These are phyloP conservation scores for Schmidtea mediterranea DNA, from an alignment of 1,140 invertebrate genomes.

Conservation along the genomic window DNA sequence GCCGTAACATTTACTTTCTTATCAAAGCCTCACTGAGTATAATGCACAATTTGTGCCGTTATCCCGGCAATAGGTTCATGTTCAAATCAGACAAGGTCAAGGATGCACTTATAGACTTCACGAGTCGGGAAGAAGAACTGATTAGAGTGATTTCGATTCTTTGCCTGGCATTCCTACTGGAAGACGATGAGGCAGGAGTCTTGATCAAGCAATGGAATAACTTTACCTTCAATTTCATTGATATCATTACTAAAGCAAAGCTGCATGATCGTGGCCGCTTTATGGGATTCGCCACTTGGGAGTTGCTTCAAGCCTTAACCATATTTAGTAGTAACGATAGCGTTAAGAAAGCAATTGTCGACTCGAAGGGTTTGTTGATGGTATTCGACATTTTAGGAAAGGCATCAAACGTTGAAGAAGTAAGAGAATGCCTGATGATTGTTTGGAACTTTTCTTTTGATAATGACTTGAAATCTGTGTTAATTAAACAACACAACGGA, in stretches of 20 bases:
- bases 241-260: neutral
- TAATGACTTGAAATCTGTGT: no score
- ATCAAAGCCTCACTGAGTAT: constrained; percentile 19
- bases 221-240: neutral
- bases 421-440: no score
- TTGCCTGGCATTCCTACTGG: neutral
- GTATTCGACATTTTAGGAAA: no score
- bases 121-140: neutral
- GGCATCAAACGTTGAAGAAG: no score
- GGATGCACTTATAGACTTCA: neutral
- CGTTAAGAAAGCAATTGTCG: neutral
- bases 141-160: neutral
- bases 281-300: neutral
- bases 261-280: neutral
- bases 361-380: neutral
- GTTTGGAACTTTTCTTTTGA: no score
- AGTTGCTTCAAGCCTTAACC: neutral
- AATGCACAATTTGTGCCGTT: constrained; percentile 7
- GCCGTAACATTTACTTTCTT: constrained; percentile 21
- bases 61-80: neutral
- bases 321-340: neutral
- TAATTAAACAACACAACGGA: no score
- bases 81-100: neutral
- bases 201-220: neutral
- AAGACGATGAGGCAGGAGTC: neutral